A percentile compares a stretch with the other conserved stretches of the same genome.
Conservation (phyloP, 2,113 vertebrate species). For the Mionectes macconnelli region DNA sequence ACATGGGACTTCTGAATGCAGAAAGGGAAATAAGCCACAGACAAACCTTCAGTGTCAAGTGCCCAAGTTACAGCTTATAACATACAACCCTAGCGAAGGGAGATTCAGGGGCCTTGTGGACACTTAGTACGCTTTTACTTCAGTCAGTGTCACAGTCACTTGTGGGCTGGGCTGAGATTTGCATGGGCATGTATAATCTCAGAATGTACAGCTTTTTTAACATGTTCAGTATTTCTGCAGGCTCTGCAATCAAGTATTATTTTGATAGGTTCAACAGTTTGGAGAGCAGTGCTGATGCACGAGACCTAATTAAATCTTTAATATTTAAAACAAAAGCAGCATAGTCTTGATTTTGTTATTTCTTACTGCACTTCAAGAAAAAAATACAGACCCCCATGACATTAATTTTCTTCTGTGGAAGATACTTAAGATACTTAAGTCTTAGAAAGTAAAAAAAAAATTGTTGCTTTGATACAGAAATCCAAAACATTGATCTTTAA, state of each 20-base stretch:
- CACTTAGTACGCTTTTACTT: neutral
- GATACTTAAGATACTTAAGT: neutral
- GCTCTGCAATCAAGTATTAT: constrained; percentile 14
- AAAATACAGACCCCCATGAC: neutral
- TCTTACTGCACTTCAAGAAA: neutral
- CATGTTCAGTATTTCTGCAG: constrained; percentile 28
- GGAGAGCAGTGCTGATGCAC: neutral
- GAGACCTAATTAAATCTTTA: neutral
- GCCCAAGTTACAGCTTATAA: neutral
- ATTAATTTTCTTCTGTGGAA: constrained; percentile 5
- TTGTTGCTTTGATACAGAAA: constrained; percentile 46
- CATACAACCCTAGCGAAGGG: neutral
- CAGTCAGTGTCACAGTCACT: neutral
- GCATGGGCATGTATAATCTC: neutral
- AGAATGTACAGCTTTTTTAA: constrained; percentile 17
- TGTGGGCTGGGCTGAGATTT: neutral
- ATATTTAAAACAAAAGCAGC: neutral
- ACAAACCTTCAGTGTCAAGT: neutral
- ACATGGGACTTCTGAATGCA: neutral
- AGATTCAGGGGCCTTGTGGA: neutral
- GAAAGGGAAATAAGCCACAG: neutral
- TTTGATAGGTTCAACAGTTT: neutral
- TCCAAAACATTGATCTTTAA: constrained; percentile 50
- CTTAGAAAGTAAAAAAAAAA: constrained; percentile 11
- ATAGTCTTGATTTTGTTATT: neutral